Conservation (phyloP, 2,113 vertebrate genomes). For the Poeciliopsis turrubarensis region DNA sequence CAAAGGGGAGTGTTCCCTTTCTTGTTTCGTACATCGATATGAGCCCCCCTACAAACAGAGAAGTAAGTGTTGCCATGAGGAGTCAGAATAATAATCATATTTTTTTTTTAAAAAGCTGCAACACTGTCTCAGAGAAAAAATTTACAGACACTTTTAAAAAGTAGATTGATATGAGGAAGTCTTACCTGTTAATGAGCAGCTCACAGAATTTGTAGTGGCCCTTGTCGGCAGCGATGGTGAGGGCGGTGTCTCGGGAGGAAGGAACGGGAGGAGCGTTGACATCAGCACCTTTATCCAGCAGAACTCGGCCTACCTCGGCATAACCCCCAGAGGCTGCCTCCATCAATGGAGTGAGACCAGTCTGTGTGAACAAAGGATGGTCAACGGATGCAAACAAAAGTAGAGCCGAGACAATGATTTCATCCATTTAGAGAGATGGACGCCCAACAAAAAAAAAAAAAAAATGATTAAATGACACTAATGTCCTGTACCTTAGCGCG, state of each 20-base stretch:
- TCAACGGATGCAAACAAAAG: neutral
- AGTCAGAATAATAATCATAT: neutral
- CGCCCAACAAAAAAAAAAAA: neutral
- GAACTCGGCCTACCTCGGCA: slow-evolving; percentile 96
- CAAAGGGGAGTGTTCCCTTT: slow-evolving; percentile 98
- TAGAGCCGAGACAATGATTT: neutral
- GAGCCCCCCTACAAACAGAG: slow-evolving; percentile 84
- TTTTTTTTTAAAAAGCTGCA: no score
- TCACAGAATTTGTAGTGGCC: slow-evolving; percentile 99
- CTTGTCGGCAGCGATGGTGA: slow-evolving; percentile 99
- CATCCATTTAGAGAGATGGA: neutral
- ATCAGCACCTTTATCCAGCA: slow-evolving; percentile 97
- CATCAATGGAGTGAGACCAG: slow-evolving; percentile 97
- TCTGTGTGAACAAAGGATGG: slow-evolving; percentile 74
- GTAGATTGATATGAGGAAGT: neutral
- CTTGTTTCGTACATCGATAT: slow-evolving; percentile 98
- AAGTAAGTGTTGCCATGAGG: neutral
- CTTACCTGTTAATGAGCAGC: slow-evolving; percentile 94
- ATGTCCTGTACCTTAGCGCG: slow-evolving; percentile 89
- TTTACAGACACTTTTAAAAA: no score
- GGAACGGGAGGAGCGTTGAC: slow-evolving; percentile 98
- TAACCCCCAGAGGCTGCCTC: slow-evolving; percentile 98
- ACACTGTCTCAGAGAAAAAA: no score
- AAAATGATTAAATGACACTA: neutral
- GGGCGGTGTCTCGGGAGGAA: slow-evolving; percentile 96